These are phyloP conservation scores for Bembecia ichneumoniformis DNA, from an alignment of 2,888 invertebrate species.

Conservation along the genomic window DNA sequence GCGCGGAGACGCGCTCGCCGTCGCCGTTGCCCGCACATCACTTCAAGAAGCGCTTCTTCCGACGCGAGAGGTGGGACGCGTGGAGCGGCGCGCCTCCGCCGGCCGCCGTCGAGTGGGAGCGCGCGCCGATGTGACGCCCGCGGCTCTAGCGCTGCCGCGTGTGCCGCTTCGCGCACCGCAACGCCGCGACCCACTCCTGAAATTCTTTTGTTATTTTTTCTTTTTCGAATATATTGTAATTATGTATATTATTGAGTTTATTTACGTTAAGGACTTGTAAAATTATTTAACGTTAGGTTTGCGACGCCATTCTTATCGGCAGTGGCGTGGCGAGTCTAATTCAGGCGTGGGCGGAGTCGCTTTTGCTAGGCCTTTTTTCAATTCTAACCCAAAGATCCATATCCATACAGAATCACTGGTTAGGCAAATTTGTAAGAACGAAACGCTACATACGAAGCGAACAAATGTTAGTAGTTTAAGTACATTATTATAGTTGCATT, in stretches of 20 bases:
- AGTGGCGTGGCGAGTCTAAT: constrained; percentile 18
- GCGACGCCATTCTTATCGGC: constrained; percentile 33
- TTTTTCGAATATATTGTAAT: constrained; percentile 70
- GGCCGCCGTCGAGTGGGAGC: constrained; percentile 57
- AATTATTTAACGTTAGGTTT: constrained; percentile 59
- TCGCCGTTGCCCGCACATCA: constrained; percentile 73
- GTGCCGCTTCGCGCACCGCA: constrained; percentile 17
- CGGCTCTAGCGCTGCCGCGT: constrained; percentile 29
- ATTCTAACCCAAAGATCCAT: background rate
- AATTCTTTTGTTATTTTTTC: constrained; percentile 37
- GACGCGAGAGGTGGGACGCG: constrained; percentile 78
- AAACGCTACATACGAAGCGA: too few relatives aligned
- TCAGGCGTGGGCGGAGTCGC: too few relatives aligned
- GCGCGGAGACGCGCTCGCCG: constrained; percentile 62
- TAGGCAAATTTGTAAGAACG: too few relatives aligned
- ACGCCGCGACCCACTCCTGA: constrained; percentile 14
- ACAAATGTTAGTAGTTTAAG: too few relatives aligned
- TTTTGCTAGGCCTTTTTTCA: background rate
- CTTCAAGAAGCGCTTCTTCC: constrained; percentile 90
- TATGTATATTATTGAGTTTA: constrained; percentile 71
- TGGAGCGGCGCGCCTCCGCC: constrained; percentile 60
- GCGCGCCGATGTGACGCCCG: constrained; percentile 63
- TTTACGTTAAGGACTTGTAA: constrained; percentile 64
- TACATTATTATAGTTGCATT: too few relatives aligned
- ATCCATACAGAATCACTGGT: background rate